Evolutionary conservation across 2,888 invertebrate species (phyloP).

Genomic region (Rugalucina vietnamica): DNA sequence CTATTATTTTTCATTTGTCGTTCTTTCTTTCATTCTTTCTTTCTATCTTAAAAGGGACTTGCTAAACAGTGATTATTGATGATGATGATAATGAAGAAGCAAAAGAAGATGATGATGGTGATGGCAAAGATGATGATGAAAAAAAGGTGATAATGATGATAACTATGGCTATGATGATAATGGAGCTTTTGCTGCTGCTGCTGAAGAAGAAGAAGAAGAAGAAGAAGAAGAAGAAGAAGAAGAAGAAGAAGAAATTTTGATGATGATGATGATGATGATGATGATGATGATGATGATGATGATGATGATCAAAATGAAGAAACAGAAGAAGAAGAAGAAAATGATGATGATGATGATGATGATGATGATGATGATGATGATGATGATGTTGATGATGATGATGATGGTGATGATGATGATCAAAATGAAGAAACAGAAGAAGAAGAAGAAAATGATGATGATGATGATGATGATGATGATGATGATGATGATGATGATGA

Average conservation of each 20-base stretch:
- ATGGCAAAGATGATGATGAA: not conserved
- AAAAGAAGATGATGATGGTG: no score
- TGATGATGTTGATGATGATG: constrained; percentile 16
- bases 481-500: constrained; percentile 40
- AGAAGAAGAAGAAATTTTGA: not conserved
- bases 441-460: not conserved
- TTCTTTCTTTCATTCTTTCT: no score
- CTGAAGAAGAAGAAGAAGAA: no score
- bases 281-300: constrained; percentile 25
- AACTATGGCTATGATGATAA: not conserved
- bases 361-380: constrained; percentile 34
- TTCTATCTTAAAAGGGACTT: no score
- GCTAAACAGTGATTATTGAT: no score
- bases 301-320: constrained; percentile 34
- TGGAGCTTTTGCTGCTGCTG: no score
- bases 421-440: not conserved
- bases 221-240: not conserved
- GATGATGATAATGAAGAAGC: no score
- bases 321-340: constrained; percentile 15
- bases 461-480: constrained; percentile 27
- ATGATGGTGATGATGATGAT: constrained; percentile 28
- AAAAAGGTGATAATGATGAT: not conserved
- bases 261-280: constrained; percentile 21
- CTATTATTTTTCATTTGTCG: no score
- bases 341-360: constrained; percentile 38